Evolutionary conservation across 2,888 invertebrate species (phyloP).

Genomic region (Micoletzkya japonica): DNA sequence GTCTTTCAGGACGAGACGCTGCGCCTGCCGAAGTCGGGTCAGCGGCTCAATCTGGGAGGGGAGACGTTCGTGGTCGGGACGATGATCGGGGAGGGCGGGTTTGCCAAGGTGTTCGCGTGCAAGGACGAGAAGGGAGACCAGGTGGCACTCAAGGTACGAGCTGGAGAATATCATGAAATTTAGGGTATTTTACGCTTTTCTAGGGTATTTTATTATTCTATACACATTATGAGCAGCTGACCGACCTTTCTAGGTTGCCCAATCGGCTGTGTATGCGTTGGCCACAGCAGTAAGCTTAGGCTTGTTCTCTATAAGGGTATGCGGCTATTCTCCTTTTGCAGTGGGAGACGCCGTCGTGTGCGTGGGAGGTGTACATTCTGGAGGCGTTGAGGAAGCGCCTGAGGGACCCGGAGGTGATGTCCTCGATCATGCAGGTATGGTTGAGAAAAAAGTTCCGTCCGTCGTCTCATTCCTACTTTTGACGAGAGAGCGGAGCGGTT

Average conservation of each 20-base stretch:
- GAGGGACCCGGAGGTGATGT: slow-evolving; percentile 1
- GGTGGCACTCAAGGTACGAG: slow-evolving; percentile 25
- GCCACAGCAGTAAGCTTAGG: too few relatives aligned
- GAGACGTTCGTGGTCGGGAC: not conserved
- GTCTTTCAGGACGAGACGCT: too few relatives aligned
- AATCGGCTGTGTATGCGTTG: too few relatives aligned
- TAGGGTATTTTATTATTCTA: not conserved
- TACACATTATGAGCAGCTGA: too few relatives aligned
- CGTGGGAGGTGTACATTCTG: slow-evolving; percentile 27
- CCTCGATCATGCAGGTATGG: slow-evolving; percentile 10
- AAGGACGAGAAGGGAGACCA: slow-evolving; percentile 10
- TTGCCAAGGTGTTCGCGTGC: slow-evolving; percentile 21
- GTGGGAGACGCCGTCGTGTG: slow-evolving; percentile 27
- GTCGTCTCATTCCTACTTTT: too few relatives aligned
- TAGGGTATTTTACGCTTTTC: too few relatives aligned
- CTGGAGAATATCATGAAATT: too few relatives aligned
- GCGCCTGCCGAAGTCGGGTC: not conserved
- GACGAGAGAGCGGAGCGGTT: too few relatives aligned
- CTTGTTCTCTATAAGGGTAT: not conserved
- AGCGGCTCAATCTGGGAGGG: slow-evolving; percentile 23
- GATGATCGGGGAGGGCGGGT: slow-evolving; percentile 19
- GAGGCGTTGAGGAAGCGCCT: slow-evolving; percentile 25
- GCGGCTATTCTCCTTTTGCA: not conserved
- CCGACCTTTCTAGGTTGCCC: too few relatives aligned
- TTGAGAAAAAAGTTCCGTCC: too few relatives aligned